A percentile compares a stretch with the other conserved stretches of the same genome.
Evolutionary conservation across 2,888 invertebrate genomes (phyloP).

Genomic region (Drosophila ustulata): DNA sequence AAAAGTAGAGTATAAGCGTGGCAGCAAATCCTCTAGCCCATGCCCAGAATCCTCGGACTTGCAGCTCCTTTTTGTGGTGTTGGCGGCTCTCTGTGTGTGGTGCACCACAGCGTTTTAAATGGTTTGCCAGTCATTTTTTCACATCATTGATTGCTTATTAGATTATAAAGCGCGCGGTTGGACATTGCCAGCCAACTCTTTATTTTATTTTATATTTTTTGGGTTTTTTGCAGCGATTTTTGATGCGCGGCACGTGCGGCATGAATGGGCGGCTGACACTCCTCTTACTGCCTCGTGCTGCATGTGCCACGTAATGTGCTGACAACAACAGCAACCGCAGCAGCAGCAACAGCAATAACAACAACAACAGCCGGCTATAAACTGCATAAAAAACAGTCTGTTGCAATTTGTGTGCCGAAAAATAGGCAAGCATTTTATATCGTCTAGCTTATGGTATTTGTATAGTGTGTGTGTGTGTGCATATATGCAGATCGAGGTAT

Average conservation of each 20-base stretch:
- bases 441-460: constrained; percentile 26
- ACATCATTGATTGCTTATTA: constrained; percentile 83
- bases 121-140: constrained; percentile 80
- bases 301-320: constrained; percentile 62
- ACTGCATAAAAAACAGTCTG: constrained; percentile 65
- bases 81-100: constrained; percentile 47
- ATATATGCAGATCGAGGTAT: constrained; percentile 15
- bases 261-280: constrained; percentile 31
- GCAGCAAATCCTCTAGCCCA: constrained; percentile 31
- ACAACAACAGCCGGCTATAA: constrained; percentile 25
- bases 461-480: constrained; percentile 9
- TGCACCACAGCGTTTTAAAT: constrained; percentile 78
- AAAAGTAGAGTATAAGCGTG: constrained; percentile 23
- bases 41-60: constrained; percentile 11
- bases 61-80: constrained; percentile 2
- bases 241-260: constrained; percentile 66
- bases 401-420: constrained; percentile 72
- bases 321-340: constrained; percentile 55
- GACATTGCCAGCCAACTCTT: constrained; percentile 18
- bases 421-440: constrained; percentile 64
- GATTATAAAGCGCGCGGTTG: constrained; percentile 74
- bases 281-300: constrained; percentile 22
- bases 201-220: constrained; percentile 1
- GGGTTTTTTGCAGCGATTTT: constrained; percentile 24
- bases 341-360: constrained; percentile 2